Conservation (phyloP, 2,113 vertebrate species). For the Perca flavescens region DNA sequence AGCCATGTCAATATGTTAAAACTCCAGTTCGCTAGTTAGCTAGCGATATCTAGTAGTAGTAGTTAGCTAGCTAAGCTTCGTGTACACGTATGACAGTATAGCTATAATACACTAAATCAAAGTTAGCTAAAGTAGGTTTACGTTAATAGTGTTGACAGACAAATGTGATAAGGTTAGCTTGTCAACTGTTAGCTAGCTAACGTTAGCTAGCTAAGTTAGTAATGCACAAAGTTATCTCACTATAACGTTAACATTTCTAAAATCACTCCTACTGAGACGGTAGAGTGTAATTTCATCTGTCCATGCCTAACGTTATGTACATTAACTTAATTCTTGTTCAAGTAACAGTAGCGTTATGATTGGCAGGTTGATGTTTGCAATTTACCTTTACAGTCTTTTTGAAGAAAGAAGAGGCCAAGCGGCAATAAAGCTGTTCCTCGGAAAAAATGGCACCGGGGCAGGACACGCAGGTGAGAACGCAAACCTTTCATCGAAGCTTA, state of each 20-base stretch:
- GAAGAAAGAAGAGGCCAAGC: not conserved
- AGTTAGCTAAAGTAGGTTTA: not conserved
- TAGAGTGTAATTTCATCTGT: too few relatives aligned
- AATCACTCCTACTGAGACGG: not conserved
- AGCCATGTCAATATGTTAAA: too few relatives aligned
- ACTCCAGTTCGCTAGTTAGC: too few relatives aligned
- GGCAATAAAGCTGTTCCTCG: not conserved
- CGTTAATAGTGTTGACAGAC: not conserved
- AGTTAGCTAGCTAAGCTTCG: not conserved
- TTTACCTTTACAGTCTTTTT: not conserved
- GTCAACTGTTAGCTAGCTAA: not conserved
- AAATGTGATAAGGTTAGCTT: not conserved
- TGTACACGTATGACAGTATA: not conserved
- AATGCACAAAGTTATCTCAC: not conserved
- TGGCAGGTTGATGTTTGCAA: not conserved
- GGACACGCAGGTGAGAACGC: conserved; percentile 62
- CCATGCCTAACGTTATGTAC: not conserved
- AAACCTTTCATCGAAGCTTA: not conserved
- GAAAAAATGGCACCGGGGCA: conserved; percentile 64
- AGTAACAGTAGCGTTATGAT: not conserved
- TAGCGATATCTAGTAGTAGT: too few relatives aligned
- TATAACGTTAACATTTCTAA: not conserved
- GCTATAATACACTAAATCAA: too few relatives aligned
- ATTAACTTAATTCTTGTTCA: too few relatives aligned
- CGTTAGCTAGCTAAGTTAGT: not conserved